These are phyloP conservation scores for Bostrychus sinensis DNA, from an alignment of 2,113 vertebrate species.

Conservation along the genomic window DNA sequence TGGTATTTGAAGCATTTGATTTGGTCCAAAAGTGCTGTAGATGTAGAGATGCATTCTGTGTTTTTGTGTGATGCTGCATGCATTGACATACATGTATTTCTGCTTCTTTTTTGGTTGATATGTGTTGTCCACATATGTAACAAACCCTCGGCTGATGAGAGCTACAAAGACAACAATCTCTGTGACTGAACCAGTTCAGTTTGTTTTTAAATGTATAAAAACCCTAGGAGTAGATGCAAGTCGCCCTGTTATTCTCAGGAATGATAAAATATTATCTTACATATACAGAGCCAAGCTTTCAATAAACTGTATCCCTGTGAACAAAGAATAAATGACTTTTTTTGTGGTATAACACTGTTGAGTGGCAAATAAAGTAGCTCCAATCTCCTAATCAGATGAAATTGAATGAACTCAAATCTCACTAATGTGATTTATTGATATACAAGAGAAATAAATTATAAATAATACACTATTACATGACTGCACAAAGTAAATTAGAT, in stretches of 20 bases:
- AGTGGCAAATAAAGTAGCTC: no score
- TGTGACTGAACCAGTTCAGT: no score
- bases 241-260: no score
- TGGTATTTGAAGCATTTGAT: constrained; percentile 38
- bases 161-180: no score
- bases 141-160: no score
- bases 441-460: neutral
- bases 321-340: no score
- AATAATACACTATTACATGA: neutral
- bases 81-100: constrained; percentile 6
- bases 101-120: constrained; percentile 19
- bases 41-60: constrained; percentile 5
- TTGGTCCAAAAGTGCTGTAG: constrained; percentile 11
- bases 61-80: constrained; percentile 19
- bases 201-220: no score
- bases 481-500: neutral
- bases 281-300: no score
- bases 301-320: no score
- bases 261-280: no score
- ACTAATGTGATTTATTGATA: constrained; percentile 38
- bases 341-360: no score
- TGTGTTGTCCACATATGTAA: neutral
- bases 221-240: no score
- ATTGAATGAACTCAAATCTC: neutral
- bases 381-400: neutral